These are phyloP conservation scores for Apis cerana DNA, from an alignment of 1,140 invertebrate species.

Conservation along the genomic window DNA sequence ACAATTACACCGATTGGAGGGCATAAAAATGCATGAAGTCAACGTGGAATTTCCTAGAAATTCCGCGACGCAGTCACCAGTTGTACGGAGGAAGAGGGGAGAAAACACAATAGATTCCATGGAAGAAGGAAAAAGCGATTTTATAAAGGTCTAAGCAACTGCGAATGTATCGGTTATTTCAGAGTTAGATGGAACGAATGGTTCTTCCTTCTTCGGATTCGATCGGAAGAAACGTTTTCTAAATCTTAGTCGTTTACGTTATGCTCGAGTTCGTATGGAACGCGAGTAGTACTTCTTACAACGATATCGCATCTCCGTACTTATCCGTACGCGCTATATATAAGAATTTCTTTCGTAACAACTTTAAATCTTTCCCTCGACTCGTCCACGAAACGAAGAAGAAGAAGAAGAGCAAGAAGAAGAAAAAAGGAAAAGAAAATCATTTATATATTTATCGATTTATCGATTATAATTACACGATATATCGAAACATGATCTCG, in stretches of 20 bases:
- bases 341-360: constrained; percentile 19
- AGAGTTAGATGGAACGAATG: constrained; percentile 9
- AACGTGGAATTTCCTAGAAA: constrained; percentile 44
- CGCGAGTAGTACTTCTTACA: background rate
- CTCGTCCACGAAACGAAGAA: no score
- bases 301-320: constrained; percentile 5
- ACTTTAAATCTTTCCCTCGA: background rate
- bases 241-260: constrained; percentile 12
- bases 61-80: constrained; percentile 34
- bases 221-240: background rate
- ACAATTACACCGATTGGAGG: constrained; percentile 63
- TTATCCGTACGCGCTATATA: background rate
- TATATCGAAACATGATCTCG: background rate
- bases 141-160: constrained; percentile 29
- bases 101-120: background rate
- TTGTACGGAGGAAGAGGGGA: background rate
- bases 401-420: no score
- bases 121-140: constrained; percentile 9
- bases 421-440: no score
- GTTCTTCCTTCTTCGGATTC: constrained; percentile 7
- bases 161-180: constrained; percentile 28
- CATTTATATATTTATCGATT: no score
- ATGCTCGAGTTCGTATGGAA: constrained; percentile 9
- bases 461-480: no score
- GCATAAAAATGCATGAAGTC: constrained; percentile 66